A percentile compares a stretch with the other conserved stretches of the same genome.
These are phyloP conservation scores for Macropis europaea DNA, from an alignment of 2,888 invertebrate genomes.

Conservation along the genomic window DNA sequence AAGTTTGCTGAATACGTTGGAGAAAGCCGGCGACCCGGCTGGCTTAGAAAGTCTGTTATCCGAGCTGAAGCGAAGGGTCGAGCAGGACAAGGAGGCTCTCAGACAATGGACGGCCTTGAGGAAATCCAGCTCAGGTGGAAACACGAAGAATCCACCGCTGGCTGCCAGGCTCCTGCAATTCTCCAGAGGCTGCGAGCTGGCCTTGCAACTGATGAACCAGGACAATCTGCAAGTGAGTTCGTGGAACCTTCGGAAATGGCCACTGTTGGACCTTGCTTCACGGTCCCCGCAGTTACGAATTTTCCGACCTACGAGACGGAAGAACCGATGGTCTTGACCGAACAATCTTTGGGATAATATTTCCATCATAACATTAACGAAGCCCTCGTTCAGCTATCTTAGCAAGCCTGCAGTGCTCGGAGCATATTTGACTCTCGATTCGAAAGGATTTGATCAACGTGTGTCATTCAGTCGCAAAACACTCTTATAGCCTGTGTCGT, in stretches of 20 bases:
- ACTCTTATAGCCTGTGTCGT: too few species aligned
- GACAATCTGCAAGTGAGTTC: constrained; percentile 55
- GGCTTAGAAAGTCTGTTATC: constrained; percentile 89
- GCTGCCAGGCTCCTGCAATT: constrained; percentile 88
- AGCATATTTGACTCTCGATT: too few species aligned
- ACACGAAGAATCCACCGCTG: constrained; percentile 70
- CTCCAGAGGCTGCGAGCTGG: constrained; percentile 87
- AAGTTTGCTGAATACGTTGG: constrained; percentile 90
- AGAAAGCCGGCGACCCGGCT: constrained; percentile 83
- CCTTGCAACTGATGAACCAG: constrained; percentile 88
- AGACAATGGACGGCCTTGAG: constrained; percentile 83
- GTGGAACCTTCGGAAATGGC: neutral
- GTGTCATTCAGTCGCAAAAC: too few species aligned
- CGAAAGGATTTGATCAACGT: too few species aligned
- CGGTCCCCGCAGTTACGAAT: too few species aligned
- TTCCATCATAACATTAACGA: too few species aligned
- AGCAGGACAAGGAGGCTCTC: constrained; percentile 94
- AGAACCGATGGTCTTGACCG: too few species aligned
- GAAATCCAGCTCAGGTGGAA: constrained; percentile 70
- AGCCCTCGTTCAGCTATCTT: too few species aligned
- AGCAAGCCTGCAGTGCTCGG: too few species aligned
- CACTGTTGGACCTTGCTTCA: too few species aligned
- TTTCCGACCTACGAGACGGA: too few species aligned
- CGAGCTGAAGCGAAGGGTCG: constrained; percentile 89
- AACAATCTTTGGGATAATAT: too few species aligned